Conservation (phyloP, 2,113 vertebrate genomes). For the Oreotrochilus melanogaster region DNA sequence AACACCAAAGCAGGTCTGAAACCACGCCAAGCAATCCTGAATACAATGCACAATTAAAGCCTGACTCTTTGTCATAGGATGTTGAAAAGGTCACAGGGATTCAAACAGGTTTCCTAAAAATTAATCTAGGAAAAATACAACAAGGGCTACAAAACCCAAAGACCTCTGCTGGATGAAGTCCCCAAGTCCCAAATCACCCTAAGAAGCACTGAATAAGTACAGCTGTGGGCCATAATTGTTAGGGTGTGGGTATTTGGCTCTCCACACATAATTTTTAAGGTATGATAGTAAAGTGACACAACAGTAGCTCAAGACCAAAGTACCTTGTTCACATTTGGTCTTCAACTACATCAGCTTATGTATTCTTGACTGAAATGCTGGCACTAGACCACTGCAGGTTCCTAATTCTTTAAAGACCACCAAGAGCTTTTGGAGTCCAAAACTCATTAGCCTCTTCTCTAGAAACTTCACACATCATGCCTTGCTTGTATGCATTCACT, state of each 20-base stretch:
- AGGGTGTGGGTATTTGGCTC: too few species aligned
- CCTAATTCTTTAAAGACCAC: not conserved
- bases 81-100: not conserved
- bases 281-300: not conserved
- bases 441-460: not conserved
- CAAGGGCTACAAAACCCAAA: not conserved
- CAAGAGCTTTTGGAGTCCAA: not conserved
- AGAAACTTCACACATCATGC: not conserved
- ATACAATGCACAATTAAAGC: not conserved
- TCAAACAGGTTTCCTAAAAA: not conserved
- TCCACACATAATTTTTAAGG: not conserved
- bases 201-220: not conserved
- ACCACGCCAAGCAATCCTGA: not conserved
- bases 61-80: not conserved
- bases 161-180: not conserved
- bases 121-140: not conserved
- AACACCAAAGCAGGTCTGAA: not conserved
- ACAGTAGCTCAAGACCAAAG: not conserved
- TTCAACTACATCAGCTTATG: not conserved
- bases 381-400: not conserved
- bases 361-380: not conserved
- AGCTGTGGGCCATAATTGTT: not conserved
- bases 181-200: not conserved
- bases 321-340: rapidly evolving
- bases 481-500: rapidly evolving